Evolutionary conservation across 2,797 vertebrate genomes (phyloP), one percentile per base, ranked within the genome.

Genomic region (Percopsis omiscomaycus): DNA sequence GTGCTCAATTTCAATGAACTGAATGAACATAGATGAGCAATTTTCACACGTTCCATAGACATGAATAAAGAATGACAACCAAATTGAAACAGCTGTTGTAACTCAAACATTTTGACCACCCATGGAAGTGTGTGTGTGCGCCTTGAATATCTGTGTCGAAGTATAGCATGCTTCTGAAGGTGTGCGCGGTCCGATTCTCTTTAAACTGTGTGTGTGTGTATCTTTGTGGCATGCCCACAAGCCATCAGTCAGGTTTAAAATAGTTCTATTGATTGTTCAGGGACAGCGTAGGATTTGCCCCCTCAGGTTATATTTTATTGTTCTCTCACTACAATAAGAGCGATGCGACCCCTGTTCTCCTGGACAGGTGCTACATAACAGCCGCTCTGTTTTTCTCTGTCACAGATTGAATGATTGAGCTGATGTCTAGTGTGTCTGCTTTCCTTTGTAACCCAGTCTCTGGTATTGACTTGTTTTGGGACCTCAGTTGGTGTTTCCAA

Each of bases 311-410:
- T 84, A 80, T 89, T 88, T 89, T 88, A 88, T 90, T 89, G 83
- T 90, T 90, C 75, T 85, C 82, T 70, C 69, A 80, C 85, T 87
- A 87, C 88, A 88, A 84, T 88, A 87, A 82, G 84, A 87, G 75
- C 51, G 82, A 84, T 84, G 79, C 77, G 48, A 76, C 83, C 79
- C 71, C 74, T 77, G 79, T 67, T 74, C 80, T 71, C 72, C 49
- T 3, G 61, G 87, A 85, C 89, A 88, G 86, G 83, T 74, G 82
- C 86, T 80, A 79, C 80, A 84, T 78, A 83, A 84, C 79, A 80
- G 66, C 69, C 79, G 74, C 75, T 66, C 76, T 55, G 70, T 87
- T 86, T 87, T 84, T 85, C 81, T 79, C 80, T 37, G 70, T 64
- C 73, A 69, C 76, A 76, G 80, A 88, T 81, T 86, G 81, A 88